Evolutionary conservation across 2,113 vertebrate genomes (phyloP).

Genomic region (Nicator chloris): DNA sequence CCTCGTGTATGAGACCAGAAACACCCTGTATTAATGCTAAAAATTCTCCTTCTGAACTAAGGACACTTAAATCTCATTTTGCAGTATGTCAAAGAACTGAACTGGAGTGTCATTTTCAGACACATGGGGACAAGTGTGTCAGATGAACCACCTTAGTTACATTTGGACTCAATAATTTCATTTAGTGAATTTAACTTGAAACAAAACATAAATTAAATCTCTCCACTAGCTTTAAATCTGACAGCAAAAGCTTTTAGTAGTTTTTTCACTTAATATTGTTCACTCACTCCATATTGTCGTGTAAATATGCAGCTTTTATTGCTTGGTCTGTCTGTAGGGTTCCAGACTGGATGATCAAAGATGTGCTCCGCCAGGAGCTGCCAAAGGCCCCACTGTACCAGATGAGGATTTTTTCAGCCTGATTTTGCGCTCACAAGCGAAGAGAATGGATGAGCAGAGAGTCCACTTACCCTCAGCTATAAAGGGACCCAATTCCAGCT

Average conservation of each 20-base stretch:
- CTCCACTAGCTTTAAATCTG: background rate
- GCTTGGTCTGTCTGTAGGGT: constrained; percentile 70
- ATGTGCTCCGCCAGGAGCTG: constrained; percentile 85
- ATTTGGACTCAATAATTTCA: background rate
- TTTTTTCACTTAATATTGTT: background rate
- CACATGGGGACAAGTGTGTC: background rate
- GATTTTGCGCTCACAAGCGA: constrained; percentile 92
- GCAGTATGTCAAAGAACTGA: background rate
- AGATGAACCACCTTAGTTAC: background rate
- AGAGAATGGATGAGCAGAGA: constrained; percentile 95
- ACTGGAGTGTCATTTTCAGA: background rate
- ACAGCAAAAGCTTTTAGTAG: background rate
- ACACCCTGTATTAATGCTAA: background rate
- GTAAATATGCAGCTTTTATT: background rate
- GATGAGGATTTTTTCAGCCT: constrained; percentile 98
- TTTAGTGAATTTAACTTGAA: background rate
- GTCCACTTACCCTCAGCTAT: constrained; percentile 81
- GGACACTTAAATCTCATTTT: background rate
- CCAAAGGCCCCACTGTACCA: constrained; percentile 88
- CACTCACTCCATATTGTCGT: background rate
- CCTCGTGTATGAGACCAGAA: background rate
- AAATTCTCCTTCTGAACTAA: background rate
- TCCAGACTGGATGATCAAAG: constrained; percentile 94
- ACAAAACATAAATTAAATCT: background rate
- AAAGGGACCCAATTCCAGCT: constrained; percentile 71